Conservation (phyloP, 2,113 vertebrate genomes). For the Mesoclemmys tuberculata region DNA sequence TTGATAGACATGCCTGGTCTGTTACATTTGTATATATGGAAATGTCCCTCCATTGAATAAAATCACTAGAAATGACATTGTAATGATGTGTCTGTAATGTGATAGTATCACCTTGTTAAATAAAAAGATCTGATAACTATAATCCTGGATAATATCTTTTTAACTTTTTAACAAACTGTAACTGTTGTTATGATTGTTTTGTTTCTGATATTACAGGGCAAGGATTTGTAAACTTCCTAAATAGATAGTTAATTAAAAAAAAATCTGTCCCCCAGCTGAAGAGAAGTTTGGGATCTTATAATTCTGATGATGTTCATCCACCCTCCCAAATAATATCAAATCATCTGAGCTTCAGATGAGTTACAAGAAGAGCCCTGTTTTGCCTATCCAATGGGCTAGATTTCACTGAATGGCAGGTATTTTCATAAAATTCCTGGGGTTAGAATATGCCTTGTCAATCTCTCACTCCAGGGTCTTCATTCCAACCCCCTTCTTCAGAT, state of each 20-base stretch:
- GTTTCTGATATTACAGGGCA: not conserved
- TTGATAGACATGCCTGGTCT: not conserved
- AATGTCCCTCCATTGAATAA: not conserved
- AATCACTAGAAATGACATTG: not conserved
- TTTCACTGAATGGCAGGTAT: not conserved
- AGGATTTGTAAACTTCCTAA: not conserved
- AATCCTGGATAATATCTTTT: not conserved
- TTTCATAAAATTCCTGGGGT: fast-evolving
- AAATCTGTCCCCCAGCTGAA: constrained; percentile 22
- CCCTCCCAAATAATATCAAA: constrained; percentile 1
- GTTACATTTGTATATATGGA: not conserved
- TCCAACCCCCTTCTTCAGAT: not conserved
- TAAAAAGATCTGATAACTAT: not conserved
- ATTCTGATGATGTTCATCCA: constrained; percentile 47
- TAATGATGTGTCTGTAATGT: not conserved
- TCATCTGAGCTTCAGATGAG: not conserved
- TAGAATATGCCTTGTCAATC: not conserved
- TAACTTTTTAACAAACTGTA: not conserved
- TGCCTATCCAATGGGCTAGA: not conserved
- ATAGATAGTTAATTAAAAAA: not conserved
- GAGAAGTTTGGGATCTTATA: constrained; percentile 55
- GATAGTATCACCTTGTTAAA: not conserved
- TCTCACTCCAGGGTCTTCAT: not conserved
- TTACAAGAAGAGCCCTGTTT: not conserved
- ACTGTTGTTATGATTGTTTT: not conserved